Evolutionary conservation across 1,140 invertebrate genomes (phyloP).

Genomic region (Vanessa tameamea): DNA sequence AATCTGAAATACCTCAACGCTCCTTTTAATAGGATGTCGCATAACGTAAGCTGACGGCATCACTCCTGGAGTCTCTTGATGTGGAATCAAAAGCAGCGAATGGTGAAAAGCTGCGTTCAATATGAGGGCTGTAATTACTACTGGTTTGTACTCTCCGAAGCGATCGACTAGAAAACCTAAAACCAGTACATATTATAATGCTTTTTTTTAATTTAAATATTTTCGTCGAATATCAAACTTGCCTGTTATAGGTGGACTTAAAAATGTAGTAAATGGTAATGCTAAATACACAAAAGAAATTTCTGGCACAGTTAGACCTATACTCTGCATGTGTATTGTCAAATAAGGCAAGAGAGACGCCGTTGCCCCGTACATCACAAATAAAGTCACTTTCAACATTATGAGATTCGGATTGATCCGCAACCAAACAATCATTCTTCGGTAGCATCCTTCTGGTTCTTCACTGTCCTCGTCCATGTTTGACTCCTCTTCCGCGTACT

Average conservation of each 20-base stretch:
- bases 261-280: conserved; percentile 89
- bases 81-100: conserved; percentile 86
- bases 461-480: conserved; percentile 66
- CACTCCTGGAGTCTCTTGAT: conserved; percentile 86
- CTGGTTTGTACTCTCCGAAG: conserved; percentile 90
- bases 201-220: not conserved
- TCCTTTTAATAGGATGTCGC: conserved; percentile 84
- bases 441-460: conserved; percentile 52
- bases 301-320: conserved; percentile 91
- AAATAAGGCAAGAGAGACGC: conserved; percentile 90
- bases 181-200: conserved; percentile 45
- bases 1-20: conserved; percentile 71
- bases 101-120: conserved; percentile 88
- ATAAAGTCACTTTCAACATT: conserved; percentile 89
- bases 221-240: conserved; percentile 51
- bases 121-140: conserved; percentile 87
- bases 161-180: conserved; percentile 90
- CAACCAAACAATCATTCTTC: conserved; percentile 60
- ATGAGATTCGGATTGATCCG: conserved; percentile 87
- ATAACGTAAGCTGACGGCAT: conserved; percentile 87
- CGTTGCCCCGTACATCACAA: conserved; percentile 90
- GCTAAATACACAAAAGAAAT: conserved; percentile 92
- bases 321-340: conserved; percentile 93
- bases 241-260: conserved; percentile 90
- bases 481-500: conserved; percentile 67